Conservation (phyloP, 2,113 vertebrate genomes). For the Poicephalus meyeri region DNA sequence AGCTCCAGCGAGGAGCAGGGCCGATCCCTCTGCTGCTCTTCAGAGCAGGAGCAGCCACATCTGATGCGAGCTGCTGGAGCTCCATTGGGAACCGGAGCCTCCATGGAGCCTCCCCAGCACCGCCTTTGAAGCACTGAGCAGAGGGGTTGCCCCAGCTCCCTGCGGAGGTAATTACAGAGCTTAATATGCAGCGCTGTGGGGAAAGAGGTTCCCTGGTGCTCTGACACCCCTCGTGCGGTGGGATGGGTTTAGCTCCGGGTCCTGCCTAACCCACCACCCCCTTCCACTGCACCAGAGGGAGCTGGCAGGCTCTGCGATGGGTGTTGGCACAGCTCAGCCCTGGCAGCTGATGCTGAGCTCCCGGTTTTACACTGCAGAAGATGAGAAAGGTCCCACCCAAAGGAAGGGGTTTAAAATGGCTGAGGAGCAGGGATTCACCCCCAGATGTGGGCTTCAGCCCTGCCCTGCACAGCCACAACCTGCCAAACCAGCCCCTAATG, state of each 20-base stretch:
- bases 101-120: not conserved
- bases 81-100: not conserved
- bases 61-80: not conserved
- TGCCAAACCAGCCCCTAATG: not conserved
- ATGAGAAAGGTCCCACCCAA: not conserved
- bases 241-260: not conserved
- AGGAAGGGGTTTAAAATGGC: not conserved
- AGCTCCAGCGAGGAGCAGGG: not conserved
- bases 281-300: not conserved
- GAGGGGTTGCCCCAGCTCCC: not conserved
- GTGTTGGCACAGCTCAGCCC: not conserved
- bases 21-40: not conserved
- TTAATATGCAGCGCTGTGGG: accelerated
- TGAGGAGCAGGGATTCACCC: not conserved
- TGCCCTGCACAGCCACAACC: not conserved
- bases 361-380: not conserved
- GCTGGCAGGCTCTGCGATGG: not conserved
- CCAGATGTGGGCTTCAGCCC: not conserved
- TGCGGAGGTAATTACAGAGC: not conserved
- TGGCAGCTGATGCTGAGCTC: not conserved
- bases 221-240: accelerated
- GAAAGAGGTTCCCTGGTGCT: not conserved
- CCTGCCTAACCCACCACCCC: not conserved
- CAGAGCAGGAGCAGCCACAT: not conserved
- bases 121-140: not conserved